Evolutionary conservation across 2,888 invertebrate species (phyloP).

Genomic region (Drosophila birchii): DNA sequence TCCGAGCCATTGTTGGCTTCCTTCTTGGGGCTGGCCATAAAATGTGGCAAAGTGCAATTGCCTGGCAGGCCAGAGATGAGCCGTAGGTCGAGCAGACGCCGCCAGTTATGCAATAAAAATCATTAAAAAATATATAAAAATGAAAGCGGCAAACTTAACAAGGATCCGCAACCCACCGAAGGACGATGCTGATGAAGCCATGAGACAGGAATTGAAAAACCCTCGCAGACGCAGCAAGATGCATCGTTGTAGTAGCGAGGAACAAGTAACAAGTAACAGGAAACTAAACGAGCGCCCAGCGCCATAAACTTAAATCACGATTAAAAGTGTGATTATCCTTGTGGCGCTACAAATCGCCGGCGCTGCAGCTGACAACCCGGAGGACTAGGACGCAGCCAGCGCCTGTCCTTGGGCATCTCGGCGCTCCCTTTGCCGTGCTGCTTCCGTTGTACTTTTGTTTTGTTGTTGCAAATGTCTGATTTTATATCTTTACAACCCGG

Average conservation of each 20-base stretch:
- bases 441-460: conserved; percentile 49
- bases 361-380: conserved; percentile 75
- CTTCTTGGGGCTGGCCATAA: conserved; percentile 55
- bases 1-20: conserved; percentile 25
- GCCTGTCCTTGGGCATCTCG: conserved; percentile 34
- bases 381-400: conserved; percentile 42
- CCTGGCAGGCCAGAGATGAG: conserved; percentile 46
- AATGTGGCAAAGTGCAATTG: conserved; percentile 82
- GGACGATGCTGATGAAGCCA: conserved; percentile 58
- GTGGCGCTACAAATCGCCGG: conserved; percentile 83
- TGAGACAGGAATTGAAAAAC: conserved; percentile 44
- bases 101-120: conserved; percentile 78
- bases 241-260: conserved; percentile 30
- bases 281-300: conserved; percentile 76
- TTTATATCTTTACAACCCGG: conserved; percentile 80
- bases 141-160: conserved; percentile 72
- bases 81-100: conserved; percentile 42
- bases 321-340: conserved; percentile 85
- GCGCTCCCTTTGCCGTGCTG: conserved; percentile 14
- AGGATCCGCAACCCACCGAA: conserved; percentile 40
- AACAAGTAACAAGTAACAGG: conserved; percentile 59
- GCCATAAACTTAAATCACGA: conserved; percentile 84
- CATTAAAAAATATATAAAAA: conserved; percentile 81
- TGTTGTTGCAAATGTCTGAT: conserved; percentile 78
- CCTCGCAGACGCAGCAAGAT: conserved; percentile 42